Base-by-base conservation (phyloP, 2,888 invertebrate species). In the Chrysodeixis includens region DNA sequence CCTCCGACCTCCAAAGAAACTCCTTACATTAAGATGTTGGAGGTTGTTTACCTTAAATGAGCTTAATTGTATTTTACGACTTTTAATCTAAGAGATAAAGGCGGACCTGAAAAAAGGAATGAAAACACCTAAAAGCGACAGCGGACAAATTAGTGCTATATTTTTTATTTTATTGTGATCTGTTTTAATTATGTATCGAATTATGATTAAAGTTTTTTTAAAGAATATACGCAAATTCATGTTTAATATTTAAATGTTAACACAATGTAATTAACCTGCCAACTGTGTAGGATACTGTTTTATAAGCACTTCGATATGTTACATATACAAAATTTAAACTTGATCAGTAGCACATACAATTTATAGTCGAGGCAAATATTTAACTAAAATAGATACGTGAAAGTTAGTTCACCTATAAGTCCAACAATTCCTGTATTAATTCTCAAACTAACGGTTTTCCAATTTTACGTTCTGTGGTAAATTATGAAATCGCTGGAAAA, bases 1-100 rank as follows among this genome's bases (percentile, higher is more conserved):
- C 58, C 75, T 62, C 6, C n/a, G 12, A 53, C 55, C 51, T 57
- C 46, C 35, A 16, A n/a, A 30, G 40, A 26, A 46, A 26, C 35
- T 46, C 56, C 58, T 69, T 57, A 57, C 49, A 54, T 56, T 55
- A 44, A 44, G 26, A 26, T 35, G 16, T 62, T 44, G 30, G 56
- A 10, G 35, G 56, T 58, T 22, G 56, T 44, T 10, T 46, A 32
- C 52, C 76, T 70, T 49, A 70, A 62, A 56, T 69, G 62, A 70
- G 55, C 76, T 49, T 56, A 71, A 49, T 18, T 49, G 46, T 49
- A 20, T 40, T 40, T 40, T 40, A 40, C 40, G 40, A 40, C n/a
- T n/a, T 40, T 40, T 40, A 40, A 40, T 40, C 40, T 40, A 40
- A 40, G 40, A n/a, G 40, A 40, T 40, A 40, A 40, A n/a, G n/a